Conservation (phyloP, 2,113 vertebrate genomes). For the Actenoides hombroni region DNA sequence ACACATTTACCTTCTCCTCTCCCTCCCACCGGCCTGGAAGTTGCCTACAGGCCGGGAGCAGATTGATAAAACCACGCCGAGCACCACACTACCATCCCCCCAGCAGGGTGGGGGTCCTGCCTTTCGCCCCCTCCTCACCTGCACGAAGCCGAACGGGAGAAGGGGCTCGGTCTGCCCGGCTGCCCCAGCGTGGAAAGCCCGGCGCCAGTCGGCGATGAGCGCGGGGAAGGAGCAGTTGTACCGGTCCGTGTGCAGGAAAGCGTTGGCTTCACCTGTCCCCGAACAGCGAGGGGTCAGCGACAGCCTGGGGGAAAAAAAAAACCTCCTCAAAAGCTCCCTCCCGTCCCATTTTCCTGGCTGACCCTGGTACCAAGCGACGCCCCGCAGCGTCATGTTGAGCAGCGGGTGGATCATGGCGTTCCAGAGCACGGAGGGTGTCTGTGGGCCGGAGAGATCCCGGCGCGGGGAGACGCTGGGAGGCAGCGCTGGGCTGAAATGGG, state of each 20-base stretch:
- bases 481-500: not conserved
- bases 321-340: not conserved
- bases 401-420: constrained; percentile 93
- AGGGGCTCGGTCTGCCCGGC: constrained; percentile 73
- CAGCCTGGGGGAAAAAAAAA: rapidly evolving
- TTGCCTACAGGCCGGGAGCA: not conserved
- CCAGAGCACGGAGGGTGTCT: constrained; percentile 80
- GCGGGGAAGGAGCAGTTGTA: constrained; percentile 90
- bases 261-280: constrained; percentile 83
- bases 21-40: not conserved
- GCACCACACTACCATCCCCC: not conserved
- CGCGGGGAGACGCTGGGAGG: not conserved
- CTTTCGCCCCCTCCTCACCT: constrained; percentile 71
- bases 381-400: constrained; percentile 86
- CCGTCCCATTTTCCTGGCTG: not conserved
- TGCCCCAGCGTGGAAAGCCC: constrained; percentile 80
- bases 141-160: constrained; percentile 93
- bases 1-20: rapidly evolving
- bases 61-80: not conserved
- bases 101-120: not conserved
- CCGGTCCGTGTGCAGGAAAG: constrained; percentile 69
- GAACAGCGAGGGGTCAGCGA: not conserved
- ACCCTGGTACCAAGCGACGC: constrained; percentile 94
- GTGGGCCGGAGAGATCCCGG: not conserved
- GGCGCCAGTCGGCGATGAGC: constrained; percentile 89